Evolutionary conservation across 2,797 vertebrate genomes (phyloP), one percentile per base, ranked within the genome.

Genomic region (Mionectes olivaceus): DNA sequence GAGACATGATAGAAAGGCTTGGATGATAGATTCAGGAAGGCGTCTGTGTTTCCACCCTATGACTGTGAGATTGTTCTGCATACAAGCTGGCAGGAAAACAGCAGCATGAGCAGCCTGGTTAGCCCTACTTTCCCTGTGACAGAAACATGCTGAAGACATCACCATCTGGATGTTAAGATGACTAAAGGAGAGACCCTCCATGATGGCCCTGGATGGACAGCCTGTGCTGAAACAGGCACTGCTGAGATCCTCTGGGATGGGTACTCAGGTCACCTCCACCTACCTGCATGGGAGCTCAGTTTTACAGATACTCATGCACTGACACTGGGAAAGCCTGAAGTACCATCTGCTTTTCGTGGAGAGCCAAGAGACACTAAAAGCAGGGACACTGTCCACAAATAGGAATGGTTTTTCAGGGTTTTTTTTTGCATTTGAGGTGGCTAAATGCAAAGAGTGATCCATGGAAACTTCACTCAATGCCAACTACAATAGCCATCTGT

Each of bases 31-130:
- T 43, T 75, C 49, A 61, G 44, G 27, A 64, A 44, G 2, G 0
- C 21, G 14, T 32, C 23, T 44, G 49, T 13, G 11, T 35, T 75
- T 84, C 46, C 55, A 56, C 0, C 0, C 14, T 49, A 6, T 28
- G 30, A 14, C 24, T 39, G 19, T 0, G 0, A 50, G 22, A 55
- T 49, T 43, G 2, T 1, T 83, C 39, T 67, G 52, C 1, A 0
- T 21, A 76, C 11, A 63, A 37, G 28, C 49, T 59, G 37, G 37
- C 78, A 60, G 28, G 32, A 60, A 85, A 68, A 52, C 6, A 23
- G 30, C 46, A 71, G 23, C 9, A 33, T 2, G 5, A 84, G 46
- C 14, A 87, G 46, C 19, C 39, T 55, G 39, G 16, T 19, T 81
- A 8, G 10, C 19, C 28, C 43, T 63, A 4, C 2, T 67, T 56